Evolutionary conservation across 2,888 invertebrate species (phyloP).

Genomic region (Tetragnatha montana): DNA sequence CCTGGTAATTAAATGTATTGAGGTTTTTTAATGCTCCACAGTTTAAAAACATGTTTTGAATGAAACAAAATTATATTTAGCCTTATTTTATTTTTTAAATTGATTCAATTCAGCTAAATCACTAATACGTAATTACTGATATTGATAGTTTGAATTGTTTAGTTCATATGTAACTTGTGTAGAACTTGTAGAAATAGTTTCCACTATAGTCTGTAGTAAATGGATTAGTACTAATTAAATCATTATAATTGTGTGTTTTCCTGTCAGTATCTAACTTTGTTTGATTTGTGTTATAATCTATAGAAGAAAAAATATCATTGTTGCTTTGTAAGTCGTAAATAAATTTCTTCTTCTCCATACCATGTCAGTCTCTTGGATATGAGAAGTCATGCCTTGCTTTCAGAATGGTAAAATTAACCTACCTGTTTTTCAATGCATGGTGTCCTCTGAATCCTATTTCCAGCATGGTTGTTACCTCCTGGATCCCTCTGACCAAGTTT

Average conservation of each 20-base stretch:
- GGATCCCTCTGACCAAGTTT: background rate
- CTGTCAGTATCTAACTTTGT: background rate
- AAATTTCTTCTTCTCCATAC: constrained; percentile 57
- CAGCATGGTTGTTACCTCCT: constrained; percentile 43
- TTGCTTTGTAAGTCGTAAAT: constrained; percentile 31
- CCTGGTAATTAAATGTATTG: too few relatives aligned
- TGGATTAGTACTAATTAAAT: too few relatives aligned
- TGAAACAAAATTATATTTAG: too few relatives aligned
- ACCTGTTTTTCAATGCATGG: constrained; percentile 52
- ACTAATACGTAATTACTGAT: too few relatives aligned
- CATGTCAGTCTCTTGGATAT: constrained; percentile 69
- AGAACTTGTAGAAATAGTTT: too few relatives aligned
- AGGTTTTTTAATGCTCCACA: too few relatives aligned
- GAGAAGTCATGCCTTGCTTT: constrained; percentile 68
- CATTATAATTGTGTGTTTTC: background rate
- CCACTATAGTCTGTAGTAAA: too few relatives aligned
- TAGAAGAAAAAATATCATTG: background rate
- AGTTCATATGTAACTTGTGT: too few relatives aligned
- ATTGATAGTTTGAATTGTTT: too few relatives aligned
- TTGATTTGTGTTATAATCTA: background rate
- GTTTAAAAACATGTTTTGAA: too few relatives aligned
- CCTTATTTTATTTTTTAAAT: too few relatives aligned
- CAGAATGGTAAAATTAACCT: constrained; percentile 68
- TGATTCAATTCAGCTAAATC: too few relatives aligned
- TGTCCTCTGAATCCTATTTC: background rate